Base-by-base conservation (phyloP, 2,113 vertebrate species). In the Nycticebus coucang region DNA sequence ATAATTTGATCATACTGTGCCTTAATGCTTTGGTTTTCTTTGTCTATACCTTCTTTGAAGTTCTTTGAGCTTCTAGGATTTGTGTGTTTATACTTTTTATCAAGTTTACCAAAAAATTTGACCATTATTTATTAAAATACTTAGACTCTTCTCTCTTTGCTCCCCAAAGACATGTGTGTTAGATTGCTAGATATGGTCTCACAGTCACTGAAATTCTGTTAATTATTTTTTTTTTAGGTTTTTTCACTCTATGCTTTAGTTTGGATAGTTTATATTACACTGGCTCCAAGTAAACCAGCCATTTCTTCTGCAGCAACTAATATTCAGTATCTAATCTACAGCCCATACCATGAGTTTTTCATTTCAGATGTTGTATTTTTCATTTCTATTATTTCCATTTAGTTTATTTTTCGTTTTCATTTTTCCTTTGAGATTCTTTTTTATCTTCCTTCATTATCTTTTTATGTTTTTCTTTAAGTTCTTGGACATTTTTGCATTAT, bases 231-330 rank as follows among this genome's bases (percentile, higher is more conserved):
- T 15, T 9, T 15, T 18, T 30, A 62, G 28, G 14, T 13, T 8
- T 64, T 60, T 66, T 28, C 33, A 45, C 77, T 26, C 26, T 53
- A 13, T 3, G 50, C 45, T 14, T 24, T 53, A 2, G 13, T 88
- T 21, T 53, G 72, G 2, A 19, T 21, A 28, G 53, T 24, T 24
- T 14, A 1, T 13, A 7, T 9, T 2, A 2, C 18, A 5, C 3
- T 2, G 18, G 7, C n/a, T 68, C 55, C 30, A 41, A 35, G 35
- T 7, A 33, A 55, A 69, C 22, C 7, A 22, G 35, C 5, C 4
- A 11, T 64, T 50, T 45, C 19, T 62, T 72, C 35, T 26, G 7
- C 19, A 24, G 19, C 12, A 50, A 41, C 41, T 55, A 35, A 37
- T 11, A 28, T 14, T 26, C 22, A 55, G 4, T 18, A 4, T 59